Conservation (phyloP, 2,113 vertebrate genomes). For the Psilopogon haemacephalus region DNA sequence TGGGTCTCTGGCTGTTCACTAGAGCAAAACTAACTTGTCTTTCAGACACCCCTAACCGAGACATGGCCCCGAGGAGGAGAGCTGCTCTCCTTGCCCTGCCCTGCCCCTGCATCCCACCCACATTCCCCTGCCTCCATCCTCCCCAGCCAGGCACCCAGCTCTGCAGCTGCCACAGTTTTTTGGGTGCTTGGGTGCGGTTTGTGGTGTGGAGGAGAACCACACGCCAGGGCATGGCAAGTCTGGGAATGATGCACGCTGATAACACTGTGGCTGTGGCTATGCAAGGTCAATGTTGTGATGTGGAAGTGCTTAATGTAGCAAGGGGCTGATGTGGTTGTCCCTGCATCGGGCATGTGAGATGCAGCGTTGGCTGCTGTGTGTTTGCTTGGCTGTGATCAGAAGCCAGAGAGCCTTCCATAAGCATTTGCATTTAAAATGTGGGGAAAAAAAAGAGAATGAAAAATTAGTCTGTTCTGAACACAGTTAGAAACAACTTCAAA, state of each 20-base stretch:
- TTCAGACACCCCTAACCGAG: not conserved
- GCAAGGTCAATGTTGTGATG: not conserved
- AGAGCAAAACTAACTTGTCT: not conserved
- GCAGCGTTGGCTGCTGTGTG: rapidly evolving
- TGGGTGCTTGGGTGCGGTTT: not conserved
- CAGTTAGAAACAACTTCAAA: not conserved
- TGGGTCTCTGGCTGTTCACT: not conserved
- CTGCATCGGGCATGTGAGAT: rapidly evolving
- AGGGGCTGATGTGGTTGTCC: not conserved
- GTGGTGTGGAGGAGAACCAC: not conserved
- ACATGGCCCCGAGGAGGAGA: not conserved
- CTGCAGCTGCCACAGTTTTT: not conserved
- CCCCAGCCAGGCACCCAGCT: rapidly evolving
- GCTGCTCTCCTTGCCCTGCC: not conserved
- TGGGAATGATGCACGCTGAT: not conserved
- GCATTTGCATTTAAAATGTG: not conserved
- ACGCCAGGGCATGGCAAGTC: not conserved
- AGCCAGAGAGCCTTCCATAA: not conserved
- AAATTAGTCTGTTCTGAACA: not conserved
- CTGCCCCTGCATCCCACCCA: not conserved
- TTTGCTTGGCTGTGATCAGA: not conserved
- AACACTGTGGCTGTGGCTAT: rapidly evolving
- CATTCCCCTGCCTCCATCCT: rapidly evolving
- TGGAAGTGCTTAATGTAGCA: not conserved
- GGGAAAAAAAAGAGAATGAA: not conserved